phyloP scores from a whole-genome alignment of 2,113 vertebrate species.

The Arvicanthis niloticus region DNA sequence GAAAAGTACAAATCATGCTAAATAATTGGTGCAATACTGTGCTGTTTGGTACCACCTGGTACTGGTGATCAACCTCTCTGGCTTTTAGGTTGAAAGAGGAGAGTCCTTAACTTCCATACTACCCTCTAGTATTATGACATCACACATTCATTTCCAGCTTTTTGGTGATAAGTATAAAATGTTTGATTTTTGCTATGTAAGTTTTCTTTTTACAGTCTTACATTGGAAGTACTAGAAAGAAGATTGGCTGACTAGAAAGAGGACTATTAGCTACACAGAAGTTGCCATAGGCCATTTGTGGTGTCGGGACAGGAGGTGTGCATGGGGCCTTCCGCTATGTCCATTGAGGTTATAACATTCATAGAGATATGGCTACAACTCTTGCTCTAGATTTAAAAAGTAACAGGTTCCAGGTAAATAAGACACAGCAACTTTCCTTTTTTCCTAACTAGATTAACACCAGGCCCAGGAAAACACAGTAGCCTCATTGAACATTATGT shows the following conservation, averaged over 20 bases:
- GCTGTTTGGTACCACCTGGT: neutral
- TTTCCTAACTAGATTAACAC: constrained; percentile 20
- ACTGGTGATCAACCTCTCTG: neutral
- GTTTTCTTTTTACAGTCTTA: constrained; percentile 28
- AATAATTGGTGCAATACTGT: neutral
- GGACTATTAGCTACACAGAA: neutral
- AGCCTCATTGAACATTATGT: constrained; percentile 12
- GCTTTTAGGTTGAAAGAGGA: constrained; percentile 6
- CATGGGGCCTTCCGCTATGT: neutral
- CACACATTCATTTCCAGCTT: constrained; percentile 33
- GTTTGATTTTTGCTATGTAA: neutral
- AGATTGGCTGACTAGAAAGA: neutral
- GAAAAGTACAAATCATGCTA: constrained; percentile 24
- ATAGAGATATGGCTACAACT: neutral
- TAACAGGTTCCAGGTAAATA: constrained; percentile 43
- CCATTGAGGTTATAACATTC: neutral
- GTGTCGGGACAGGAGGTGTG: neutral
- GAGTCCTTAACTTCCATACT: neutral
- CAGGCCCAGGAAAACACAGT: constrained; percentile 20
- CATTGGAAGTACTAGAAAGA: neutral
- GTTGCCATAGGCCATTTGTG: neutral
- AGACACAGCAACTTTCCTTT: constrained; percentile 39
- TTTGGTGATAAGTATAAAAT: neutral
- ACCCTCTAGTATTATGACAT: neutral
- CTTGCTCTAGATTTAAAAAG: neutral